phyloP scores from a whole-genome alignment of 2,797 vertebrate species.

The Petrocephalus schoutedeni region DNA sequence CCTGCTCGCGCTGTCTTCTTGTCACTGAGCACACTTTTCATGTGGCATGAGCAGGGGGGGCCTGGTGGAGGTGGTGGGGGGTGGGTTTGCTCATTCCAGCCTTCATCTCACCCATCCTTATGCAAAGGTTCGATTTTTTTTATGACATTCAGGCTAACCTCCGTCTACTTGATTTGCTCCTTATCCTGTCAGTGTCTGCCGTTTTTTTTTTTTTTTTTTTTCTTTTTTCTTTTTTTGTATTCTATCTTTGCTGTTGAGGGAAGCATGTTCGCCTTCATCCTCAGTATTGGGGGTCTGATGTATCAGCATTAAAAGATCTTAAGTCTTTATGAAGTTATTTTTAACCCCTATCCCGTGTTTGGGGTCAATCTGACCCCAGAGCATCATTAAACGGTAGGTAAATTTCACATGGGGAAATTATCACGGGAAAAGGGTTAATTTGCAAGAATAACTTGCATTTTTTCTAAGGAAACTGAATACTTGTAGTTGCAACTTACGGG shows the following conservation, averaged over 20 bases:
- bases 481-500: neutral
- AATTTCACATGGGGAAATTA: too few species aligned
- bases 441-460: neutral
- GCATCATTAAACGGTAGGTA: too few species aligned
- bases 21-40: neutral
- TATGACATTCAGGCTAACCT: neutral
- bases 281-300: neutral
- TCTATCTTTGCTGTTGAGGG: neutral
- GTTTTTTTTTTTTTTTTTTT: neutral
- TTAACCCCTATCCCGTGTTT: too few species aligned
- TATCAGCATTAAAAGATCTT: neutral
- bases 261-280: neutral
- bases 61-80: neutral
- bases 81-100: neutral
- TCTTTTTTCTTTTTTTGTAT: neutral
- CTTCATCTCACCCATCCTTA: neutral
- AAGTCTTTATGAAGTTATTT: neutral
- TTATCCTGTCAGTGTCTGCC: neutral
- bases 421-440: too few species aligned
- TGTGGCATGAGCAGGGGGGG: neutral
- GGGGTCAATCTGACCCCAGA: too few species aligned
- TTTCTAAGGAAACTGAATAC: neutral
- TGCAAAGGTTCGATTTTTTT: neutral
- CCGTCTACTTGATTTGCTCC: neutral
- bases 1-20: neutral